Evolutionary conservation across 2,888 invertebrate species (phyloP).

Genomic region (Drosophila anomalata): DNA sequence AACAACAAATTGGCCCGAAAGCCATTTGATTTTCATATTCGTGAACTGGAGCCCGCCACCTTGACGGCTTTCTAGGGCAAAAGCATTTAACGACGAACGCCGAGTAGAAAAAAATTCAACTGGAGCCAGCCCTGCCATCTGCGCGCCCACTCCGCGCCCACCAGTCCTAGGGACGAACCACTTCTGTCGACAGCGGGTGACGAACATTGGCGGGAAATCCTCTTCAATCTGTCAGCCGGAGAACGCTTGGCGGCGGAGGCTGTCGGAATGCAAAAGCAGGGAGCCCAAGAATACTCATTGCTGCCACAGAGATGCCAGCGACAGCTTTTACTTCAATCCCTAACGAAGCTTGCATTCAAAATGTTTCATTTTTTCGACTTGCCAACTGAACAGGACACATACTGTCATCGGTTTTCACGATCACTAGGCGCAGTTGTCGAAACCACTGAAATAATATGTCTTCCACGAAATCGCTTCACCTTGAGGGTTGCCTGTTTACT

Average conservation of each 20-base stretch:
- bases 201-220: conserved; percentile 2
- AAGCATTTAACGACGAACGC: conserved; percentile 27
- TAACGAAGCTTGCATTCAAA: background rate
- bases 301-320: background rate
- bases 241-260: conserved; percentile 1
- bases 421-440: too few species aligned
- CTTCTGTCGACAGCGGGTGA: background rate
- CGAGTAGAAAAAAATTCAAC: conserved; percentile 4
- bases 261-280: conserved; percentile 22
- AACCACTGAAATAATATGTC: too few species aligned
- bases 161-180: background rate
- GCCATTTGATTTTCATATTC: conserved; percentile 67
- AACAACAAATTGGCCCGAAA: too few species aligned
- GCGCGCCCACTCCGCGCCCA: background rate
- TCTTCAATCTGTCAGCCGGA: conserved; percentile 25
- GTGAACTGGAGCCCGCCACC: conserved; percentile 13
- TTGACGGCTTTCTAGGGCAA: background rate
- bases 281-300: conserved; percentile 21
- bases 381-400: too few species aligned
- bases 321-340: background rate
- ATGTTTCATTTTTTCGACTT: background rate
- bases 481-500: too few species aligned
- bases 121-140: conserved; percentile 13
- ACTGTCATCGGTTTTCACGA: too few species aligned
- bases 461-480: too few species aligned